A percentile compares a stretch with the other conserved stretches of the same genome.
These are phyloP conservation scores for Pelvicachromis taeniatus DNA, from an alignment of 2,113 vertebrate species.

Conservation along the genomic window DNA sequence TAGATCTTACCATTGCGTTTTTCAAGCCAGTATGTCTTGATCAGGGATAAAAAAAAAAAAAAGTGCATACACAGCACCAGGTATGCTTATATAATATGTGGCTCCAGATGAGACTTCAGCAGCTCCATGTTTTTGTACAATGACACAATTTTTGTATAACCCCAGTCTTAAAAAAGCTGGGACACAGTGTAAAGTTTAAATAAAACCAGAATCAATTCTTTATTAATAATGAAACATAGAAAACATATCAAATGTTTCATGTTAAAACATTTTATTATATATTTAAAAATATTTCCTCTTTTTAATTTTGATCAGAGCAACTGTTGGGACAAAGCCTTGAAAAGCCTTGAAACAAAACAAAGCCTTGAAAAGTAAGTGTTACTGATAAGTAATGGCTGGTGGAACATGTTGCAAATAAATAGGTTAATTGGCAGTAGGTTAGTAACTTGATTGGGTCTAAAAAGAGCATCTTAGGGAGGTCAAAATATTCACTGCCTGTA, in stretches of 20 bases:
- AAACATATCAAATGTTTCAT: background rate
- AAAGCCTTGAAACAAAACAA: no score
- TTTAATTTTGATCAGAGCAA: background rate
- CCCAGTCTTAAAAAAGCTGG: background rate
- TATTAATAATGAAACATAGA: background rate
- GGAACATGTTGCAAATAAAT: background rate
- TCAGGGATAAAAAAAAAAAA: background rate
- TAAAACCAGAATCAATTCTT: background rate
- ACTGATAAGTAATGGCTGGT: background rate
- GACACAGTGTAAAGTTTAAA: background rate
- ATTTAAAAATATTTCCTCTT: background rate
- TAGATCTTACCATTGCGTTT: background rate
- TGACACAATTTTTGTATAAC: background rate
- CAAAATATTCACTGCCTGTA: background rate
- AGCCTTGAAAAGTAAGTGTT: background rate
- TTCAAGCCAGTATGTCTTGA: background rate
- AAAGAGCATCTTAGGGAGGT: background rate
- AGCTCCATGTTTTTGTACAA: background rate
- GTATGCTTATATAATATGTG: background rate
- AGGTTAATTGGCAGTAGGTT: background rate
- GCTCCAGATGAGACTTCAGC: background rate
- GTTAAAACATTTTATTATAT: accelerated
- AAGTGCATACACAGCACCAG: background rate
- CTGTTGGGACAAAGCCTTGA: background rate
- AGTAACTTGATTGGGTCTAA: background rate